Percentiles rank a stretch among this genome's conserved stretches.
Conservation (phyloP, 2,888 invertebrate species). For the Drosophila meridiana region DNA sequence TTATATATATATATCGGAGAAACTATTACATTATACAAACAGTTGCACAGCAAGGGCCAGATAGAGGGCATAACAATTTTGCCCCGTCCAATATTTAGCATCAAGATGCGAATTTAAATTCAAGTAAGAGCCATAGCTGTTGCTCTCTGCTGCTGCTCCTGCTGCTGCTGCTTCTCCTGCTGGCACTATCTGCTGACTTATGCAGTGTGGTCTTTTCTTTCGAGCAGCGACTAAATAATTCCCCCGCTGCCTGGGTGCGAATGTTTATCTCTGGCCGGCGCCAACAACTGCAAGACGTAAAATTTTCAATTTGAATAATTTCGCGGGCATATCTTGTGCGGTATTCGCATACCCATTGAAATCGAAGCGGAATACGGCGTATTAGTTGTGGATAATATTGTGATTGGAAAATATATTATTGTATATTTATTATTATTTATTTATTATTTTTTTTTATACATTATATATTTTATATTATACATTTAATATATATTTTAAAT, state of each 20-base stretch:
- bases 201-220: conserved; percentile 29
- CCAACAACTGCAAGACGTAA: conserved; percentile 59
- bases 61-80: background rate
- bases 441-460: too few relatives aligned
- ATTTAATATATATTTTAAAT: too few relatives aligned
- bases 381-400: background rate
- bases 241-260: conserved; percentile 21
- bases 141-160: background rate
- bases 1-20: background rate
- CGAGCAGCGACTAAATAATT: conserved; percentile 29
- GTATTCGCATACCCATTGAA: background rate
- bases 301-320: conserved; percentile 74
- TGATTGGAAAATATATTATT: too few relatives aligned
- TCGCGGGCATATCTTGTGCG: conserved; percentile 47
- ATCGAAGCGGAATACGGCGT: background rate
- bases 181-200: conserved; percentile 27
- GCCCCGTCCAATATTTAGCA: background rate
- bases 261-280: conserved; percentile 57
- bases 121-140: conserved; percentile 7
- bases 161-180: background rate
- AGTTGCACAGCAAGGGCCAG: background rate
- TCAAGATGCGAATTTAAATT: conserved; percentile 24
- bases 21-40: conserved; percentile 13
- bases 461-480: too few relatives aligned
- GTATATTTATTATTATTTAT: too few relatives aligned